Base-by-base conservation (phyloP, 1,140 invertebrate species). In the Temnothorax curvispinosus region DNA sequence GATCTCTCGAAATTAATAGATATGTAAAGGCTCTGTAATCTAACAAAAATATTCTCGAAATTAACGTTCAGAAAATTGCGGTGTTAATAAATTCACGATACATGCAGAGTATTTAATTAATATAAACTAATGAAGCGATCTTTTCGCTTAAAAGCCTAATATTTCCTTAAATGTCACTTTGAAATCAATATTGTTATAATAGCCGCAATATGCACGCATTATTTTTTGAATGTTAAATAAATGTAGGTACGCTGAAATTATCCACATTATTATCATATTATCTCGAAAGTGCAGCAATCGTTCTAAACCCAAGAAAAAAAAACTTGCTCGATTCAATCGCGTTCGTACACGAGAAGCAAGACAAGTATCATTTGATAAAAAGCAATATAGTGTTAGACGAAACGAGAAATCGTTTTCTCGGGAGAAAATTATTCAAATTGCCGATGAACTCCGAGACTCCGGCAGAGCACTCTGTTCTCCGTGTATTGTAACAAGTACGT, bases 391-490 rank as follows among this genome's bases (percentile, higher is more conserved):
- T 87, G 92, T 92, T 92, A 92, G 92, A 90, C 85, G 88, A 91
- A 90, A 92, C 88, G 92, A 91, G 90, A 92, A 91, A 90, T 85
- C 80, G 90, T 89, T 27, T 27, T 89, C 74, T 87, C 86, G 64
- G 78, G 84, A 89, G 86, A 87, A 92, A 93, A 94, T 94, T 94
- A 95, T 95, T 94, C 92, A 93, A 94, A 94, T 94, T 92, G 91
- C 91, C 89, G 89, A 92, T 88, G 90, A 87, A 89, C 85, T 35
- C 72, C 56, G 58, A 62, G 65, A 41, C 77, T 76, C 87, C 58
- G 47, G 85, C 64, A 65, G 60, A 90, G 72, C 27, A 27, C 67
- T 89, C 80, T 50, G 69, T 60, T 65, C 71, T 60, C 85, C 88
- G 89, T 47, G 85, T 71, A 81, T 91, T 87, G 87, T 89, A 91